Percentiles rank a stretch among this genome's conserved stretches.
Conservation (phyloP, 2,888 invertebrate species). For the Trissoscelio sp. region DNA sequence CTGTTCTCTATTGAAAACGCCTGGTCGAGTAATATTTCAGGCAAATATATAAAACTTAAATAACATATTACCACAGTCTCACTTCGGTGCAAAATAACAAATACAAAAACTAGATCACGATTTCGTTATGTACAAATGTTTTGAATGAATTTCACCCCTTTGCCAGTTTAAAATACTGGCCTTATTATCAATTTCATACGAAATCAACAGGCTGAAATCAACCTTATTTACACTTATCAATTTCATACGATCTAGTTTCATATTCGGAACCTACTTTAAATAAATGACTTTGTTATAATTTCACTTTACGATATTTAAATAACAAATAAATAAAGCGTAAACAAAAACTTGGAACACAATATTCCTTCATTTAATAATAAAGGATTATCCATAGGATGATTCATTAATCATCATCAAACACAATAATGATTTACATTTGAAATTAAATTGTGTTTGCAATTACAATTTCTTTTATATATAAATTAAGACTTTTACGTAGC, state of each 20-base stretch:
- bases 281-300: conserved; percentile 56
- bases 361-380: conserved; percentile 23
- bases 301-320: conserved; percentile 47
- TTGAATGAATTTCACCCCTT: conserved; percentile 27
- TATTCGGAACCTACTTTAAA: conserved; percentile 45
- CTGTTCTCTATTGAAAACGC: conserved; percentile 10
- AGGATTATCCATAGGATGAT: neutral
- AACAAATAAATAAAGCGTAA: conserved; percentile 60
- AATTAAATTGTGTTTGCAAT: neutral
- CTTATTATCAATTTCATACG: no score
- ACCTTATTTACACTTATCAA: conserved; percentile 41
- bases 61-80: conserved; percentile 61
- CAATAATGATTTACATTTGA: no score
- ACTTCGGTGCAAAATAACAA: conserved; percentile 64
- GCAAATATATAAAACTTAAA: conserved; percentile 47
- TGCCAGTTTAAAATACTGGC: conserved; percentile 39
- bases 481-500: neutral
- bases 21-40: conserved; percentile 31
- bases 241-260: conserved; percentile 58
- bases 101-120: conserved; percentile 65
- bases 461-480: neutral
- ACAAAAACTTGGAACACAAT: conserved; percentile 29
- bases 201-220: no score
- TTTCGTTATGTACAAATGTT: conserved; percentile 49
- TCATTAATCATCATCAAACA: no score